Evolutionary conservation across 2,113 vertebrate genomes (phyloP).

Genomic region (Nesospiza acunhae): DNA sequence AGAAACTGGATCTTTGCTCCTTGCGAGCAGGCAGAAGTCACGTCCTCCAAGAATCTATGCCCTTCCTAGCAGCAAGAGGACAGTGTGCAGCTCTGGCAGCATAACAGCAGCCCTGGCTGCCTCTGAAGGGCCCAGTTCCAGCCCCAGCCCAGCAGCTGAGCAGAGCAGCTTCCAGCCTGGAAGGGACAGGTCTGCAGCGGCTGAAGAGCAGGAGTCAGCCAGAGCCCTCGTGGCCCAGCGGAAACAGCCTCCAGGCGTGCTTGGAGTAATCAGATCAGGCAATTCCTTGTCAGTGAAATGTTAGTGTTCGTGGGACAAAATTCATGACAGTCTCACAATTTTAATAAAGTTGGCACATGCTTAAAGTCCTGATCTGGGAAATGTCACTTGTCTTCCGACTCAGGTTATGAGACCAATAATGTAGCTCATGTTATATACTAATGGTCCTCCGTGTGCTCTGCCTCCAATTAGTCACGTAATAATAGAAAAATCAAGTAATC

Average conservation of each 20-base stretch:
- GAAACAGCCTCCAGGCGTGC: neutral
- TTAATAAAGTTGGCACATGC: neutral
- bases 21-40: neutral
- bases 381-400: neutral
- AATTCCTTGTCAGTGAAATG: neutral
- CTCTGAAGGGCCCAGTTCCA: neutral
- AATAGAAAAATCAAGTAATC: neutral
- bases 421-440: neutral
- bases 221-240: rapidly evolving
- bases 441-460: neutral
- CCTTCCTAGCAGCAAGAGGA: neutral
- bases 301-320: neutral
- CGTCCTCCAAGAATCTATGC: neutral
- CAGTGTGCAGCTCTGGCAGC: neutral
- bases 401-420: neutral
- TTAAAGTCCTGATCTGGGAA: neutral
- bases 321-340: neutral
- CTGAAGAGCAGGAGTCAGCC: neutral
- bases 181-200: rapidly evolving
- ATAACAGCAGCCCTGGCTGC: neutral
- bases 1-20: neutral
- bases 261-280: neutral
- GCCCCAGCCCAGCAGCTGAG: neutral
- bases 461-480: neutral
- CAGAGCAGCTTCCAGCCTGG: neutral